These are phyloP conservation scores for Drosophila gaucha DNA, from an alignment of 2,888 invertebrate genomes.

Conservation along the genomic window DNA sequence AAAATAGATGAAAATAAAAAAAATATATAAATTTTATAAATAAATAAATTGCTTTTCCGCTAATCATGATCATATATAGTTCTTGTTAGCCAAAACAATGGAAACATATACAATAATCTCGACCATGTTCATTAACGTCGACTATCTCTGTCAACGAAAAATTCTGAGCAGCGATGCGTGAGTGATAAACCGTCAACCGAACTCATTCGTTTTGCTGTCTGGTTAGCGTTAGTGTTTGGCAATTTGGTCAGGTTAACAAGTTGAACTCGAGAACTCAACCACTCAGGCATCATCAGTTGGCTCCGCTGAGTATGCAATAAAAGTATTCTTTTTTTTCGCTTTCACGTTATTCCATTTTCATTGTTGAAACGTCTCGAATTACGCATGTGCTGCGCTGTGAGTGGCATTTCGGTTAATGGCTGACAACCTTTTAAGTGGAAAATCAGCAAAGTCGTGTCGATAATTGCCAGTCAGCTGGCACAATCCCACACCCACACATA, in stretches of 20 bases:
- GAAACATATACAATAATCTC: conserved; percentile 1
- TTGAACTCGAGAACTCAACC: conserved; percentile 19
- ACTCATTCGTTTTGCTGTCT: conserved; percentile 38
- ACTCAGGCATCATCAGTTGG: conserved; percentile 1
- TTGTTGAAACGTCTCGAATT: conserved; percentile 50
- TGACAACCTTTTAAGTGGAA: conserved; percentile 56
- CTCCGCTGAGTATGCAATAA: conserved; percentile 54
- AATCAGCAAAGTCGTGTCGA: conserved; percentile 56
- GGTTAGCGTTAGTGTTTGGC: conserved; percentile 46
- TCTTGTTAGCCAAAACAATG: neutral
- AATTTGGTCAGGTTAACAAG: conserved; percentile 52
- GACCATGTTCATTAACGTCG: conserved; percentile 36
- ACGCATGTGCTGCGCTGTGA: conserved; percentile 39
- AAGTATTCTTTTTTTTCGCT: conserved; percentile 4
- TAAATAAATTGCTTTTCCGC: neutral
- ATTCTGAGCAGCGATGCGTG: conserved; percentile 40
- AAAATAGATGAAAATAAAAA: too few relatives aligned
- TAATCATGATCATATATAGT: neutral
- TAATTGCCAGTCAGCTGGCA: conserved; percentile 49
- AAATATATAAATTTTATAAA: too few relatives aligned
- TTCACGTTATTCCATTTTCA: conserved; percentile 28
- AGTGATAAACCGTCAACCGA: conserved; percentile 26
- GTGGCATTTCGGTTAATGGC: conserved; percentile 62
- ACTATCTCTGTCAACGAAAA: conserved; percentile 28
- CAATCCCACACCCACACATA: conserved; percentile 10